These are phyloP conservation scores for Sepiola atlantica DNA, from an alignment of 2,888 invertebrate species.

Conservation along the genomic window DNA sequence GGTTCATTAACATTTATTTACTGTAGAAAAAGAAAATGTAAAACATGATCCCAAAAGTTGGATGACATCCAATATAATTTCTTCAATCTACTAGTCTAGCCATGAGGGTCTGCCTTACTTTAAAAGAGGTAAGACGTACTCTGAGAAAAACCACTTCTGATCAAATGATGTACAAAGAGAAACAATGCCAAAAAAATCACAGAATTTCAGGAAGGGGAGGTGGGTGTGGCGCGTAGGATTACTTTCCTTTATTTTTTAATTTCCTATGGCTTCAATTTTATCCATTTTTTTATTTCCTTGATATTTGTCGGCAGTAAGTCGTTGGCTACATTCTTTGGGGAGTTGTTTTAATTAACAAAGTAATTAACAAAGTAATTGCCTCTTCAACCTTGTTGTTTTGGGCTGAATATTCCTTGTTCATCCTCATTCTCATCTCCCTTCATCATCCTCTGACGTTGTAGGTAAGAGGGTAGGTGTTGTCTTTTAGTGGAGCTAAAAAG, in stretches of 20 bases:
- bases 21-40: background rate
- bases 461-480: background rate
- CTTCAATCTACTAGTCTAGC: background rate
- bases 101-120: background rate
- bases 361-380: slow-evolving; percentile 32
- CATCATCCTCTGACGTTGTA: background rate
- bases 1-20: background rate
- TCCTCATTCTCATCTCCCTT: too few relatives aligned
- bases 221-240: background rate
- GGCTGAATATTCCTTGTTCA: slow-evolving; percentile 22
- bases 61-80: background rate
- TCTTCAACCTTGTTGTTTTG: slow-evolving; percentile 23
- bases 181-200: background rate
- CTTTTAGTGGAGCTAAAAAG: background rate
- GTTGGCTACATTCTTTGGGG: slow-evolving; percentile 18
- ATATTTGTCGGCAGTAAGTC: slow-evolving; percentile 9
- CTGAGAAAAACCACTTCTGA: background rate
- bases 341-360: slow-evolving; percentile 32
- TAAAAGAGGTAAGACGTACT: background rate
- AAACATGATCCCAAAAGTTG: background rate
- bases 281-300: background rate
- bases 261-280: background rate
- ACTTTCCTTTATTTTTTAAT: background rate
- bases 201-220: background rate
- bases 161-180: background rate